Evolutionary conservation across 2,113 vertebrate species (phyloP).

Genomic region (Cygnus atratus): DNA sequence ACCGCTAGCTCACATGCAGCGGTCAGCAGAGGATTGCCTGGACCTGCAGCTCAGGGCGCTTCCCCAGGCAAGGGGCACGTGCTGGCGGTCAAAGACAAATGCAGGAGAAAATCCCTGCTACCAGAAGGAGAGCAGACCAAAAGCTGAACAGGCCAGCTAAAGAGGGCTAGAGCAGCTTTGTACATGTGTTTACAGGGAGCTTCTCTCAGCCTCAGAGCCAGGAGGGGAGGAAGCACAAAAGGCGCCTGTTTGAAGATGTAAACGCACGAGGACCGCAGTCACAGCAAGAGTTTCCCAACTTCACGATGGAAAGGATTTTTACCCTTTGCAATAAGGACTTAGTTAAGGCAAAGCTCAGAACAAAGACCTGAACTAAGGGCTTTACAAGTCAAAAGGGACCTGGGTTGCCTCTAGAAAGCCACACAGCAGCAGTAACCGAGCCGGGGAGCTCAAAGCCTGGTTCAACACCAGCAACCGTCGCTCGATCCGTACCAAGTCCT

Average conservation of each 20-base stretch:
- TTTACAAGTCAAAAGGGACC: neutral
- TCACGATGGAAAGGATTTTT: neutral
- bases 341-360: neutral
- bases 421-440: neutral
- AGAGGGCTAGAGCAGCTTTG: neutral
- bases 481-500: neutral
- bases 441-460: neutral
- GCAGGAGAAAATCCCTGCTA: neutral
- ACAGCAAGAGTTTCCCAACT: too few species aligned
- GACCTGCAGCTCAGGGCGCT: rapidly evolving
- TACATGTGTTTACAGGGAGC: neutral
- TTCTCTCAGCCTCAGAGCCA: neutral
- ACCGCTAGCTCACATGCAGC: rapidly evolving
- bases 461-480: neutral
- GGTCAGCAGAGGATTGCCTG: neutral
- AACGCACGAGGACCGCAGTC: neutral
- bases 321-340: neutral
- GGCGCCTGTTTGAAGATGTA: neutral
- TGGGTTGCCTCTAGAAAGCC: neutral
- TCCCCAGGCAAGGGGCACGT: rapidly evolving
- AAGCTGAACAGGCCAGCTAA: neutral
- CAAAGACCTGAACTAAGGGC: neutral
- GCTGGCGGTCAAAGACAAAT: neutral
- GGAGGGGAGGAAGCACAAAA: neutral
- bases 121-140: neutral